Conservation (phyloP, 2,113 vertebrate genomes). For the Pituophis catenifer region DNA sequence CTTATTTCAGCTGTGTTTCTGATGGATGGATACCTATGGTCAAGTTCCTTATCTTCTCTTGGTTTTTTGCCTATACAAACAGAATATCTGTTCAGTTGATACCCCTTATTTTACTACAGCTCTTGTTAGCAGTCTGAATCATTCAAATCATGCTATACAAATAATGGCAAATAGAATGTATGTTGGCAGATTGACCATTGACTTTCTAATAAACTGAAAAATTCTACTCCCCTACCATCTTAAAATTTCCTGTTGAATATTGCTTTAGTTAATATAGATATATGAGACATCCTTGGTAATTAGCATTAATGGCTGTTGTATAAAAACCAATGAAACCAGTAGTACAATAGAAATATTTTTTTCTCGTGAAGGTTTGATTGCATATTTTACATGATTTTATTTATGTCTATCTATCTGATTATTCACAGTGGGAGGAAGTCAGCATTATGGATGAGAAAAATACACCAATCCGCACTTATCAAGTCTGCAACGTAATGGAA, state of each 20-base stretch:
- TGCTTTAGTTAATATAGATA: background rate
- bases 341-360: background rate
- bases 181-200: background rate
- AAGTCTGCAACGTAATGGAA: conserved; percentile 99
- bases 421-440: conserved; percentile 94
- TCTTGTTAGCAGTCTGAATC: background rate
- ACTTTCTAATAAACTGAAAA: background rate
- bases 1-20: rapidly evolving
- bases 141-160: background rate
- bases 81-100: background rate
- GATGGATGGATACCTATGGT: background rate
- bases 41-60: rapidly evolving
- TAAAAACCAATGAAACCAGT: background rate
- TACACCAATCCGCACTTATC: conserved; percentile 95
- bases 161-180: rapidly evolving
- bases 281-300: background rate
- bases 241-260: background rate
- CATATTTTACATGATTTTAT: conserved; percentile 11
- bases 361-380: background rate
- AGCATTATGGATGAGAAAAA: conserved; percentile 99
- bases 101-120: background rate
- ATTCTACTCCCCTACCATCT: background rate
- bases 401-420: conserved; percentile 29
- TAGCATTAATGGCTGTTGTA: background rate
- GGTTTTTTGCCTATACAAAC: background rate